Evolutionary conservation across 2,797 vertebrate species (phyloP).

Genomic region (Alosa sapidissima): DNA sequence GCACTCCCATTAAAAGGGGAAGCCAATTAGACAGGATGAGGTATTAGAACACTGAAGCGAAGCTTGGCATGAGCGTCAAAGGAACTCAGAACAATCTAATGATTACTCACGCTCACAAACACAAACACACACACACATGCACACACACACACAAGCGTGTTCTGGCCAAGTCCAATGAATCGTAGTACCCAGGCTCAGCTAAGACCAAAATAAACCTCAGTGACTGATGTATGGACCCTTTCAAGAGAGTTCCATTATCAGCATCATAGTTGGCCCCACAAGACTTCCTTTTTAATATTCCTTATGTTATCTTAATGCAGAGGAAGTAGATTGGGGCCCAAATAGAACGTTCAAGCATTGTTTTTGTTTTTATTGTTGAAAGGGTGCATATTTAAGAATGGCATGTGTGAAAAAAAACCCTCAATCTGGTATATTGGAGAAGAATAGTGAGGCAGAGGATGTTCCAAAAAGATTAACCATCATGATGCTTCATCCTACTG

Average conservation of each 20-base stretch:
- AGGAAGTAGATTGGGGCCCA: too few relatives aligned
- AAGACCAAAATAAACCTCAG: background rate
- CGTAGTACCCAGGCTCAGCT: background rate
- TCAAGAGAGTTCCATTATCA: too few relatives aligned
- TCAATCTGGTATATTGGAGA: too few relatives aligned
- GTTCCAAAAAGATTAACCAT: background rate
- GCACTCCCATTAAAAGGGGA: slow-evolving; percentile 50
- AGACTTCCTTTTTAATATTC: too few relatives aligned
- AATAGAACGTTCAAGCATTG: too few relatives aligned
- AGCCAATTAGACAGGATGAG: slow-evolving; percentile 62
- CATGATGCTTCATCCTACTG: background rate
- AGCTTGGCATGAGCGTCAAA: slow-evolving; percentile 54
- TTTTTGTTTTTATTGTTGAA: too few relatives aligned
- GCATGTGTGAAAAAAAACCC: too few relatives aligned
- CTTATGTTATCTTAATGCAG: too few relatives aligned
- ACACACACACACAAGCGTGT: background rate
- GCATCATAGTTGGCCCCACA: too few relatives aligned
- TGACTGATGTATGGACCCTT: background rate
- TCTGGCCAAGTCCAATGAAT: background rate
- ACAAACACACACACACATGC: too few relatives aligned
- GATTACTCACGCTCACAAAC: background rate
- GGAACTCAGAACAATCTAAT: slow-evolving; percentile 55
- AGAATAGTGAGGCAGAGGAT: background rate
- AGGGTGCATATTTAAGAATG: too few relatives aligned
- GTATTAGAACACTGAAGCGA: slow-evolving; percentile 44